These are phyloP conservation scores for Rhabditoides inermis DNA, from an alignment of 2,888 invertebrate genomes.

Conservation along the genomic window DNA sequence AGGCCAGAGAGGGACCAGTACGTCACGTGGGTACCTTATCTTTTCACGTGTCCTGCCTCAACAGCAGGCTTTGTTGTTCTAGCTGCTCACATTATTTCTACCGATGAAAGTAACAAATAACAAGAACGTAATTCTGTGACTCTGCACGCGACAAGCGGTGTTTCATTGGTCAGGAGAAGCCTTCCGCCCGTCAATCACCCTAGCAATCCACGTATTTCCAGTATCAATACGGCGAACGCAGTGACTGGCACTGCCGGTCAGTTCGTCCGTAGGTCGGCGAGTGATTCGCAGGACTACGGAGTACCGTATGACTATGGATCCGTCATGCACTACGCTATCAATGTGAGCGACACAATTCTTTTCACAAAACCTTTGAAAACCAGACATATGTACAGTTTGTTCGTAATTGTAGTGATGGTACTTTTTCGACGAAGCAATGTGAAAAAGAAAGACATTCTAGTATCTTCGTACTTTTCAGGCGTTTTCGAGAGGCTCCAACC, in stretches of 20 bases:
- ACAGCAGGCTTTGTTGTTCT: background rate
- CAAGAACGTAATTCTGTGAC: no score
- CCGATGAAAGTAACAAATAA: no score
- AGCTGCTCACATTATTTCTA: background rate
- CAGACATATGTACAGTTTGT: no score
- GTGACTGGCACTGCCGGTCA: constrained; percentile 21
- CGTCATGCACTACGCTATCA: constrained; percentile 32
- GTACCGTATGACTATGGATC: constrained; percentile 33
- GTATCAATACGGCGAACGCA: constrained; percentile 23
- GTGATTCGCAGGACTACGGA: constrained; percentile 20
- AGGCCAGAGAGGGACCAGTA: constrained; percentile 35
- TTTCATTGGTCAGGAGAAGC: no score
- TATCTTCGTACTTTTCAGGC: constrained; percentile 15
- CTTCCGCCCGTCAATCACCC: no score
- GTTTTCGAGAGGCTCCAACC: constrained; percentile 15
- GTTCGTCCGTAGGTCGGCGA: constrained; percentile 23
- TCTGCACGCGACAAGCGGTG: no score
- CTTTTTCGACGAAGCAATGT: background rate
- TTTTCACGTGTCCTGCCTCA: background rate
- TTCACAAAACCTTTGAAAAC: no score
- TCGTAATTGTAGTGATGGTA: no score
- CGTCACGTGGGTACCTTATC: constrained; percentile 15
- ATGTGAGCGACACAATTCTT: no score
- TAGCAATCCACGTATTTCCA: constrained; percentile 7
- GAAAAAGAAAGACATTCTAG: background rate